phyloP scores from a whole-genome alignment of 1,140 invertebrate genomes.

The Neodiprion pinetum region DNA sequence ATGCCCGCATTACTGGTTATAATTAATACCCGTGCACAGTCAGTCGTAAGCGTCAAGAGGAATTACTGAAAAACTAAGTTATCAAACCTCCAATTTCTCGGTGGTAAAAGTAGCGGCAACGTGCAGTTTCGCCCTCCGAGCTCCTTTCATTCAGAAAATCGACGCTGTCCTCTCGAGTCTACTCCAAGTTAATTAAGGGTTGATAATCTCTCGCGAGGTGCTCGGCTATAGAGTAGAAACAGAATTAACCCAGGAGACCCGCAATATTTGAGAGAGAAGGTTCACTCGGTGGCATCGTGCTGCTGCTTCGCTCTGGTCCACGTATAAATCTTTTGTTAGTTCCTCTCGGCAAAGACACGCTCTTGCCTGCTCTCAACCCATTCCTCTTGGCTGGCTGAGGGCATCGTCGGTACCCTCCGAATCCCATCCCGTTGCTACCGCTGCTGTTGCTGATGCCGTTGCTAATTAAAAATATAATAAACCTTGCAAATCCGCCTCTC shows the following conservation, averaged over 20 bases:
- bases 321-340: slow-evolving; percentile 1
- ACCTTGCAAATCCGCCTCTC: neutral
- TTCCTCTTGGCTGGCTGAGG: neutral
- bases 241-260: neutral
- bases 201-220: neutral
- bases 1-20: too few species aligned
- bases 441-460: neutral
- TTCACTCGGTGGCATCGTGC: neutral
- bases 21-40: too few species aligned
- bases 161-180: neutral
- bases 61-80: too few species aligned
- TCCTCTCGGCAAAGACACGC: neutral
- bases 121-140: too few species aligned
- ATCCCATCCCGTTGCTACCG: too few species aligned
- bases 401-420: neutral
- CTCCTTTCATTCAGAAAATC: neutral
- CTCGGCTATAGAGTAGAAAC: neutral
- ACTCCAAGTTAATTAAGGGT: neutral
- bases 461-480: slow-evolving; percentile 8
- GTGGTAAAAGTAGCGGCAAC: too few species aligned
- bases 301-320: neutral
- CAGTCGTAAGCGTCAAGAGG: too few species aligned
- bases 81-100: too few species aligned
- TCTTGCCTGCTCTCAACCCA: neutral
- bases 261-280: neutral